Conservation (phyloP, 1,140 invertebrate genomes). For the Dinoponera quadriceps region DNA sequence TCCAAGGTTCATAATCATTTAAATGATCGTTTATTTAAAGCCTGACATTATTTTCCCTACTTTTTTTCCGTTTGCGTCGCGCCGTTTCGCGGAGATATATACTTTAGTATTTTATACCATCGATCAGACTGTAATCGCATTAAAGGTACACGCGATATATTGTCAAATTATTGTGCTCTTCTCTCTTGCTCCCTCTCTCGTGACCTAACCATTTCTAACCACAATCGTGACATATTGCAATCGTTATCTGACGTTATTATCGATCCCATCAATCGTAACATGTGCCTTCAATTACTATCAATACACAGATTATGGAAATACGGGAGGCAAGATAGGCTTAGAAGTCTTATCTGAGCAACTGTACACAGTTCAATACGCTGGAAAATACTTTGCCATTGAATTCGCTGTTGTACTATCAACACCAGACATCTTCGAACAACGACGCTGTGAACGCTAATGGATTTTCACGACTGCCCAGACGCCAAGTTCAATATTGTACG, state of each 20-base stretch:
- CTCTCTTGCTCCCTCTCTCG: no score
- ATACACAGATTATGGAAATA: constrained; percentile 42
- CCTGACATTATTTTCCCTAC: no score
- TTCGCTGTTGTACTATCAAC: constrained; percentile 17
- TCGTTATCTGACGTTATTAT: constrained; percentile 49
- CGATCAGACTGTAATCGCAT: not conserved
- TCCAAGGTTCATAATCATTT: not conserved
- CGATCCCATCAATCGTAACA: constrained; percentile 33
- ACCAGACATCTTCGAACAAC: constrained; percentile 3
- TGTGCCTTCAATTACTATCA: constrained; percentile 48
- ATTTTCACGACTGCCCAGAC: not conserved
- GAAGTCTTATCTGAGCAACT: constrained; percentile 27
- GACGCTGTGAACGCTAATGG: not conserved
- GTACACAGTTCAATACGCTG: constrained; percentile 16
- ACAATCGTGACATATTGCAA: constrained; percentile 10
- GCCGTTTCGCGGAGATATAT: no score
- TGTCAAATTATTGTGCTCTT: not conserved
- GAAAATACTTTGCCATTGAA: constrained; percentile 10
- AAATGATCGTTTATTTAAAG: not conserved
- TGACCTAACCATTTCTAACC: not conserved
- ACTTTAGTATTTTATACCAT: no score
- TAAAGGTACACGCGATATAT: not conserved
- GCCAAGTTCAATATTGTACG: not conserved
- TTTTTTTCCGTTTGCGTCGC: no score
- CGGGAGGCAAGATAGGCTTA: constrained; percentile 10